These are phyloP conservation scores for Mesoclemmys tuberculata DNA, from an alignment of 2,113 vertebrate genomes.

Conservation along the genomic window DNA sequence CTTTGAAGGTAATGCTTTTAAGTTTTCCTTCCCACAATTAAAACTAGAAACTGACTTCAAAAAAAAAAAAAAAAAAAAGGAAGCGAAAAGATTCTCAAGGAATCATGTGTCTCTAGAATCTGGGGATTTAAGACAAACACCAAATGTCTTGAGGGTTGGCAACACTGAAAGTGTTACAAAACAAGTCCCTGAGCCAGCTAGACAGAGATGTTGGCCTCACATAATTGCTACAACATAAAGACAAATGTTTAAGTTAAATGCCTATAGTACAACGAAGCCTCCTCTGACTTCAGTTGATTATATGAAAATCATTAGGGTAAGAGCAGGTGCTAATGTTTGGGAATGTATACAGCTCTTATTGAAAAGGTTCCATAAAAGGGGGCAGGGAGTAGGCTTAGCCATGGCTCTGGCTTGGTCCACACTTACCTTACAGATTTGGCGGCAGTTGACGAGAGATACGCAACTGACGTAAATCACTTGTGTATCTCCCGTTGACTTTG, in stretches of 20 bases:
- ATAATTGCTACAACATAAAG: slow-evolving; percentile 27
- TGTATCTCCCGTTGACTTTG: too few relatives aligned
- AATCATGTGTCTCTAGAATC: slow-evolving; percentile 23
- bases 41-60: slow-evolving; percentile 11
- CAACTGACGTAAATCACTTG: too few relatives aligned
- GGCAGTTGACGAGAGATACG: too few relatives aligned
- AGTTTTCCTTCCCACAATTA: neutral
- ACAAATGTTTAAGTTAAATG: slow-evolving; percentile 71
- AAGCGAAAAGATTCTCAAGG: slow-evolving; percentile 40
- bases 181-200: slow-evolving; percentile 67
- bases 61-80: neutral
- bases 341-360: neutral
- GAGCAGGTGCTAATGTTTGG: slow-evolving; percentile 8
- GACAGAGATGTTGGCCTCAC: slow-evolving; percentile 60
- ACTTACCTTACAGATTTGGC: too few relatives aligned
- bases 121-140: slow-evolving; percentile 71
- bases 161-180: slow-evolving; percentile 66
- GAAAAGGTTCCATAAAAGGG: neutral
- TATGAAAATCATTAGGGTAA: neutral
- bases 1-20: slow-evolving; percentile 15
- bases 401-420: too few relatives aligned
- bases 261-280: slow-evolving; percentile 47
- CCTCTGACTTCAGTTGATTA: slow-evolving; percentile 37
- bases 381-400: fast-evolving
- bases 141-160: slow-evolving; percentile 75